Evolutionary conservation across 2,888 invertebrate genomes (phyloP), one percentile per base, ranked within the genome.

Genomic region (Pediacus dermestoides): DNA sequence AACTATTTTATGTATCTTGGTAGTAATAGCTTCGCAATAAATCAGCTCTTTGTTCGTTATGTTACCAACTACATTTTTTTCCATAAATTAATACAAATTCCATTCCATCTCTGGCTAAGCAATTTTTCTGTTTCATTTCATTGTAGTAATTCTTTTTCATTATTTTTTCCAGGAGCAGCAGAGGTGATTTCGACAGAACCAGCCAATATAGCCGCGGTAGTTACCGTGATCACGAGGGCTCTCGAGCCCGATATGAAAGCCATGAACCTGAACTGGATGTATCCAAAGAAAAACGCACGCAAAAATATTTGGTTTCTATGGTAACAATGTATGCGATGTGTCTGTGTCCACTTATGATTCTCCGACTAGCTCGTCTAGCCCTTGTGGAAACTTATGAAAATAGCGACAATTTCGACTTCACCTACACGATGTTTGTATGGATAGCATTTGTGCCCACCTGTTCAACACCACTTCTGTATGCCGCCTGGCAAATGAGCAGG

Each of bases 321-420:
- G 77, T 81, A 6, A 75, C 78, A 1, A 64, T 76, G 15, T 84
- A 81, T 59, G 81, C 79, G 10, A 71, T 80, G 37, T 82, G 81
- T 50, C 66, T 82, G 53, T 80, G 80, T 52, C 85, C 85, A 0
- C 61, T 85, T 48, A 82, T 82, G 76, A 68, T 67, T 4, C 64
- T 78, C 11, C 63, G 68, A 44, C 68, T 85, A 27, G 81, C 80
- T 0, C 74, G 78, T 30, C 73, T 81, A 52, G 76, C 80, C 25
- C 70, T 83, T 30, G 71, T 75, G 35, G 85, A 85, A 61, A 82
- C 81, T 1, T 81, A 83, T 55, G 80, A 81, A 44, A 84, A 83
- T 61, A 74, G 73, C 30, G 75, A 73, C 21, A 78, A 80, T 54
- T 79, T 82, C 46, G 84, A 85, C 57, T 74, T 84, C 33, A 79